phyloP scores from a whole-genome alignment of 2,113 vertebrate species.

The Melanotaenia duboulayi region DNA sequence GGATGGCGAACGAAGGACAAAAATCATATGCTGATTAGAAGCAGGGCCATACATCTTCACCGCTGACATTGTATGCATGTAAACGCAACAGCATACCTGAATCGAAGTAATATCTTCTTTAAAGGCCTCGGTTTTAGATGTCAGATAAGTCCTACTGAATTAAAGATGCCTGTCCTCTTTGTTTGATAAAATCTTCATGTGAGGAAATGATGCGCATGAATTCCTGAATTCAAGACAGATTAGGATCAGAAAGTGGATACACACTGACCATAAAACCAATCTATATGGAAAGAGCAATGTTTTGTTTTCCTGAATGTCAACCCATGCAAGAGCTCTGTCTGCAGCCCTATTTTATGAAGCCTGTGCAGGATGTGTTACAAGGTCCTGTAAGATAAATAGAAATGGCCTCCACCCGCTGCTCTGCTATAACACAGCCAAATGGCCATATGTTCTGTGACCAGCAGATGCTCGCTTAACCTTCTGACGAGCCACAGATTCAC shows the following conservation, averaged over 20 bases:
- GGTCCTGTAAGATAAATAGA: constrained; percentile 59
- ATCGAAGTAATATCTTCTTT: not conserved
- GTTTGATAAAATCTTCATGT: constrained; percentile 25
- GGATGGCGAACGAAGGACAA: constrained; percentile 53
- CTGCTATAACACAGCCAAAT: constrained; percentile 54
- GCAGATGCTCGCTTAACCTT: constrained; percentile 73
- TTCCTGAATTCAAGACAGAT: constrained; percentile 46
- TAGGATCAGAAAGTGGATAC: constrained; percentile 37
- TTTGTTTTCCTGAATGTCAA: constrained; percentile 11
- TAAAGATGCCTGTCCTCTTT: constrained; percentile 31
- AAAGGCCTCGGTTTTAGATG: constrained; percentile 10
- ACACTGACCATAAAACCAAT: constrained; percentile 21
- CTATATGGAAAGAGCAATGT: constrained; percentile 48
- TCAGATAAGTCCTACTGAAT: constrained; percentile 33
- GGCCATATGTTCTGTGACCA: constrained; percentile 67
- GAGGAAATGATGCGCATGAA: constrained; percentile 16
- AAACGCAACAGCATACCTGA: constrained; percentile 1
- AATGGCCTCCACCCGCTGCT: constrained; percentile 49
- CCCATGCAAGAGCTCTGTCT: constrained; percentile 32
- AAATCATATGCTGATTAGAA: constrained; percentile 69
- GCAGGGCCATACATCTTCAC: constrained; percentile 44
- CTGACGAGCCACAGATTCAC: constrained; percentile 38
- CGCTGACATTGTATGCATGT: constrained; percentile 13
- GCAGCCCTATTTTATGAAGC: constrained; percentile 32
- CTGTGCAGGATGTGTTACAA: constrained; percentile 36